phyloP scores from a whole-genome alignment of 2,113 vertebrate genomes.

The Chlorodrepanis virens region DNA sequence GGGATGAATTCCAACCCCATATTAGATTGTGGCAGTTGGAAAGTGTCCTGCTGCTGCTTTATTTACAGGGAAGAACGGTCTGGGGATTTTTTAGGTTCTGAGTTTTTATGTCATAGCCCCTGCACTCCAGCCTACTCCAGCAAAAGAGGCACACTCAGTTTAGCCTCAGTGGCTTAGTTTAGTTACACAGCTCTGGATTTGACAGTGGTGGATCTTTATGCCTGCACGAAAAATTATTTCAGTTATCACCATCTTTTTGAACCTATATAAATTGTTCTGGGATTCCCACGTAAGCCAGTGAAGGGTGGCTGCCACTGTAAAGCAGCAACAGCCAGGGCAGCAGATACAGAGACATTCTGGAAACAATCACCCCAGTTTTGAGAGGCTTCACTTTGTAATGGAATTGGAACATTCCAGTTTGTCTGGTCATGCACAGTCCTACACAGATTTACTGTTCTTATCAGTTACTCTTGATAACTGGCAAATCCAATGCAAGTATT shows the following conservation, averaged over 20 bases:
- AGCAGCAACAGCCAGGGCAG: not conserved
- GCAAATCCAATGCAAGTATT: not conserved
- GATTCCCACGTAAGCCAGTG: rapidly evolving
- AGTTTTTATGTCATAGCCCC: not conserved
- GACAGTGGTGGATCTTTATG: not conserved
- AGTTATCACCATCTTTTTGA: not conserved
- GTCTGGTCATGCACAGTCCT: not conserved
- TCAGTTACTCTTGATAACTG: not conserved
- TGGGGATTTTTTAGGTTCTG: not conserved
- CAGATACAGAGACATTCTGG: rapidly evolving
- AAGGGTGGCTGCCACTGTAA: not conserved
- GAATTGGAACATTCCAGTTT: not conserved
- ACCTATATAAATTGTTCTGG: not conserved
- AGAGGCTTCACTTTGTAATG: not conserved
- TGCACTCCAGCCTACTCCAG: not conserved
- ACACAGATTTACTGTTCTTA: not conserved
- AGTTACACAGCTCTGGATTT: not conserved
- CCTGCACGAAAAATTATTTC: not conserved
- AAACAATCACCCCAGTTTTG: not conserved
- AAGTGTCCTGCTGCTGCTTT: not conserved
- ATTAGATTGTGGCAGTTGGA: not conserved
- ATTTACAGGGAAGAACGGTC: not conserved
- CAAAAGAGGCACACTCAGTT: not conserved
- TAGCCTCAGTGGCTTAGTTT: not conserved
- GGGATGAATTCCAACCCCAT: not conserved